Evolutionary conservation across 2,797 vertebrate species (phyloP).

Genomic region (Platalea minor): DNA sequence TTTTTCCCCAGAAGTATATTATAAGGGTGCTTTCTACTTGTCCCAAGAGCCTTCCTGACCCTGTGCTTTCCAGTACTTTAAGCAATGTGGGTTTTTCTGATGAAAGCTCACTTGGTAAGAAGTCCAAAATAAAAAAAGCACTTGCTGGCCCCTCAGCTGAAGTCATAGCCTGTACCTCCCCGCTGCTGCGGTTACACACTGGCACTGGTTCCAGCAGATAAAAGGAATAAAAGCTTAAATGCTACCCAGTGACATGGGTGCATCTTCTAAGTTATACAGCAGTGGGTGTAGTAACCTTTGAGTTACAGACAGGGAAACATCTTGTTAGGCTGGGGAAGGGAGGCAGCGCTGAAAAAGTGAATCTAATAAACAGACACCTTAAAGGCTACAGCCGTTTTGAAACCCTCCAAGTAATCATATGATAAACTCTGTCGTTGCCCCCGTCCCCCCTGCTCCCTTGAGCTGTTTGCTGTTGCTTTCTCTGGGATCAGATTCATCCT

Average conservation of each 20-base stretch:
- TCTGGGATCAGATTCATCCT: background rate
- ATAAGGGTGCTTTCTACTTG: background rate
- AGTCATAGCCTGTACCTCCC: background rate
- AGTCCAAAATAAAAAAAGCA: background rate
- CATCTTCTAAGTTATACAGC: background rate
- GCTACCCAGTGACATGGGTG: fast-evolving
- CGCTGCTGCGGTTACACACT: fast-evolving
- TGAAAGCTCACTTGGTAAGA: background rate
- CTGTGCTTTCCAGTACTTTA: background rate
- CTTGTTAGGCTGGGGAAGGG: background rate
- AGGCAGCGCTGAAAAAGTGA: background rate
- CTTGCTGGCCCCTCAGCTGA: background rate
- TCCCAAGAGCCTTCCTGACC: background rate
- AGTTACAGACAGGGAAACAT: background rate
- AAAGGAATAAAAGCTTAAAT: background rate
- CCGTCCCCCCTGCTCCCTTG: too few relatives aligned
- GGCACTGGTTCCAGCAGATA: background rate
- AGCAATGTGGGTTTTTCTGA: background rate
- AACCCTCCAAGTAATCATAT: background rate
- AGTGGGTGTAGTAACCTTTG: background rate
- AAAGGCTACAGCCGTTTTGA: background rate
- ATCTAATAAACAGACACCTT: background rate
- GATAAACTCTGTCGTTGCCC: background rate
- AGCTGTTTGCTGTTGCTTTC: background rate
- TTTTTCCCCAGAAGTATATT: background rate